Percentiles rank a stretch among this genome's conserved stretches.
Conservation (phyloP, 2,797 vertebrate genomes). For the Labeo calbasu region DNA sequence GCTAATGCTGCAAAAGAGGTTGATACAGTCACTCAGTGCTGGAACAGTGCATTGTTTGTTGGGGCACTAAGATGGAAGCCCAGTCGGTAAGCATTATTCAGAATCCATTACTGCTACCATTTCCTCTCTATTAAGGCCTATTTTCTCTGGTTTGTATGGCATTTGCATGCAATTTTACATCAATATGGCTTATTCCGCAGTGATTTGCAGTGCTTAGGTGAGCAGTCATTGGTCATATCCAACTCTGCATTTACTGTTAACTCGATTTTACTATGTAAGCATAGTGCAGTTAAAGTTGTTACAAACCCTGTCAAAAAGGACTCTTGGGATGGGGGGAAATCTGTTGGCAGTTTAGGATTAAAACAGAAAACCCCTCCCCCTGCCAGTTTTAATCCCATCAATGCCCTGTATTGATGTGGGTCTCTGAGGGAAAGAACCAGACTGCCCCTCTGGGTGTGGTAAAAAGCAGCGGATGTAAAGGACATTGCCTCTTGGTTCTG, state of each 20-base stretch:
- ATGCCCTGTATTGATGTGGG: conserved; percentile 12
- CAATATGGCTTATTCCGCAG: not conserved
- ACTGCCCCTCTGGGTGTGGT: not conserved
- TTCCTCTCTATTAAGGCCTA: conserved; percentile 13
- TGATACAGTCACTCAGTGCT: not conserved
- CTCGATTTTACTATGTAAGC: conserved; percentile 26
- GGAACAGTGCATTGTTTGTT: conserved; percentile 13
- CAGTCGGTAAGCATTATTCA: not conserved
- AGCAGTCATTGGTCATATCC: conserved; percentile 10
- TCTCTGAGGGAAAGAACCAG: not conserved
- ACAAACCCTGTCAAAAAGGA: conserved; percentile 7
- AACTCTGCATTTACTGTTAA: conserved; percentile 9
- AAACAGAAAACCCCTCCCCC: conserved; percentile 2
- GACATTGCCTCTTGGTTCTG: not conserved
- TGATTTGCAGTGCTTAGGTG: conserved; percentile 31
- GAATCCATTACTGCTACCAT: conserved; percentile 26
- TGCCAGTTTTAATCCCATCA: conserved; percentile 10
- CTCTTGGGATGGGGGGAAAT: not conserved
- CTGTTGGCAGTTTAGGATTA: conserved; percentile 33
- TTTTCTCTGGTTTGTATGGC: conserved; percentile 18
- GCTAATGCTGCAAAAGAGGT: not conserved
- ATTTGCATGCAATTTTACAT: not conserved
- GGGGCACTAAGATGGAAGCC: not conserved
- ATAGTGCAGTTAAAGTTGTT: conserved; percentile 17
- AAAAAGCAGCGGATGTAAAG: not conserved